phyloP scores from a whole-genome alignment of 2,797 vertebrate species.

The Lepus oiostolus region DNA sequence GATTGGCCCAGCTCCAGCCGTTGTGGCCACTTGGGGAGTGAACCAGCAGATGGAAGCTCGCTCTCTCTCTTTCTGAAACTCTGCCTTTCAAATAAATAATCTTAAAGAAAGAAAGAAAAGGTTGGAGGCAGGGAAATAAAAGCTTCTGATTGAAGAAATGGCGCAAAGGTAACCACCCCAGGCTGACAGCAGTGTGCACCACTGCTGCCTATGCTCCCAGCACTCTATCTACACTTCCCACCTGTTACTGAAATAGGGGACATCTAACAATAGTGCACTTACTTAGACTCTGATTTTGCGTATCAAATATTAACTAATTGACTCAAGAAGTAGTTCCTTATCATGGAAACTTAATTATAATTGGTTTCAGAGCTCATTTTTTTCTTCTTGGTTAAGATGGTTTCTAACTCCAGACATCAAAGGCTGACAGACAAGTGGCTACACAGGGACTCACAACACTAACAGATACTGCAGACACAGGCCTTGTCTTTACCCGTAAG shows the following conservation, averaged over 20 bases:
- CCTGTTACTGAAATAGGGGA: background rate
- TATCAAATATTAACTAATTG: background rate
- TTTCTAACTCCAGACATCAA: background rate
- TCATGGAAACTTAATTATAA: background rate
- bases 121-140: background rate
- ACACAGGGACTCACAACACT: background rate
- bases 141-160: background rate
- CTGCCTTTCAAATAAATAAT: too few relatives aligned
- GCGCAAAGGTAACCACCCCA: background rate
- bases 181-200: background rate
- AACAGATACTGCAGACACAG: background rate
- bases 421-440: background rate
- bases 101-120: too few relatives aligned
- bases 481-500: background rate
- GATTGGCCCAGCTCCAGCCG: too few relatives aligned
- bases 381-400: background rate
- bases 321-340: background rate
- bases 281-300: constrained; percentile 3
- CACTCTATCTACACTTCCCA: background rate
- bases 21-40: too few relatives aligned
- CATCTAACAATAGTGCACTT: background rate
- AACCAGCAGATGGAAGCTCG: too few relatives aligned
- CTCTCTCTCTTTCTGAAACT: too few relatives aligned
- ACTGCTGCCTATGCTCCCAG: background rate
- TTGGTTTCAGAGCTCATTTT: constrained; percentile 10